Conservation (phyloP, 2,113 vertebrate species). For the Eurypyga helias region DNA sequence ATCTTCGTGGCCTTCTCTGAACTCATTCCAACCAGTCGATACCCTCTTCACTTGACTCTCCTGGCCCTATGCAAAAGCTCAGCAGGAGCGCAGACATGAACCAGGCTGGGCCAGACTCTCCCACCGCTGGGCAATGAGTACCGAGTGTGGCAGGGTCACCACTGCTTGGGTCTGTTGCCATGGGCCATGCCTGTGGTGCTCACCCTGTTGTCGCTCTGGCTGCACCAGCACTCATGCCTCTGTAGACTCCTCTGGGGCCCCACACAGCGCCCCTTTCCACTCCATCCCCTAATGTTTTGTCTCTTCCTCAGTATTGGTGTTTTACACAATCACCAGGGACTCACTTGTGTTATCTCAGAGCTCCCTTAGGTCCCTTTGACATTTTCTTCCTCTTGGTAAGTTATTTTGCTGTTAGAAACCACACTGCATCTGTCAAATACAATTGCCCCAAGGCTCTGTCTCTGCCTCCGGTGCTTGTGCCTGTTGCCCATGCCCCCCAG, state of each 20-base stretch:
- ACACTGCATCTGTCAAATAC: background rate
- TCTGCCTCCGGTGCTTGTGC: background rate
- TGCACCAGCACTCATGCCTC: rapidly evolving
- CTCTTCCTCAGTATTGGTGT: background rate
- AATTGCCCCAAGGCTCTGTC: background rate
- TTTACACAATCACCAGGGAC: background rate
- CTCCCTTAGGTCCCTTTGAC: rapidly evolving
- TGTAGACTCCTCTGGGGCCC: background rate
- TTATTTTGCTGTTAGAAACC: background rate
- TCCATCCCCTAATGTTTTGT: background rate
- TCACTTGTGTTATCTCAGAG: background rate
- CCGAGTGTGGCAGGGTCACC: rapidly evolving
- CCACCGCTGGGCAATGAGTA: rapidly evolving
- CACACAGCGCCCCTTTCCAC: background rate
- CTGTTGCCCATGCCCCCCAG: background rate
- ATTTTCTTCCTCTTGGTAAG: background rate
- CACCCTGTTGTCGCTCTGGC: rapidly evolving
- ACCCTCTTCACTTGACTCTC: background rate
- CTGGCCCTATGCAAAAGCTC: rapidly evolving
- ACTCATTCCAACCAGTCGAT: too few species aligned
- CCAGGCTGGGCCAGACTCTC: background rate
- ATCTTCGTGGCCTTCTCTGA: too few species aligned
- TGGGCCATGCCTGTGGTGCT: rapidly evolving
- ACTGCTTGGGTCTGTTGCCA: rapidly evolving
- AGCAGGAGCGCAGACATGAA: background rate